Conservation (phyloP, 2,797 vertebrate species). For the Bucorvus abyssinicus region DNA sequence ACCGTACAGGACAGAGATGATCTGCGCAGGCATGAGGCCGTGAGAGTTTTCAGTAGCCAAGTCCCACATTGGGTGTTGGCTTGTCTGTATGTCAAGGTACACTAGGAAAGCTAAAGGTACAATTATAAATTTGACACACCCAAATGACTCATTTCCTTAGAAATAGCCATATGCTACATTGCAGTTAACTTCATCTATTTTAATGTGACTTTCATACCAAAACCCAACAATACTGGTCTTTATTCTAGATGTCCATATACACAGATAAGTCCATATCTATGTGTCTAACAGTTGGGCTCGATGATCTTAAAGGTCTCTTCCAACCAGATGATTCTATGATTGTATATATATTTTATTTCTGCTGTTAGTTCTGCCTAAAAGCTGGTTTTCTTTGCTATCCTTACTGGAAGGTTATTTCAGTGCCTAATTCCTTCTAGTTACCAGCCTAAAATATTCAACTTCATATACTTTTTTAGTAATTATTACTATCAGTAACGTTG, state of each 20-base stretch:
- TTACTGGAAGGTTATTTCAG: conserved; percentile 15
- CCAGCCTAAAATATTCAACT: conserved; percentile 16
- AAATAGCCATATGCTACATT: background rate
- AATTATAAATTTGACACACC: background rate
- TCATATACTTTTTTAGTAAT: conserved; percentile 22
- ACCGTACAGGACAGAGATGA: background rate
- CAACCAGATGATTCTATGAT: background rate
- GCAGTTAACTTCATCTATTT: background rate
- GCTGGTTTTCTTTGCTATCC: background rate
- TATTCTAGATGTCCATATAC: background rate
- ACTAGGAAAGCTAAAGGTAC: background rate
- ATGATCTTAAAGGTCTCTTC: background rate
- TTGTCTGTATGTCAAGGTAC: background rate
- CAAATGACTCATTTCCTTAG: background rate
- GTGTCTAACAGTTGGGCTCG: background rate
- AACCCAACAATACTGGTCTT: background rate
- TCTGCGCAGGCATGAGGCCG: background rate
- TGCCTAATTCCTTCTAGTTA: background rate
- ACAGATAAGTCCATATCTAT: background rate
- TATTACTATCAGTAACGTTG: conserved; percentile 37
- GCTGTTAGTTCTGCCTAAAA: background rate
- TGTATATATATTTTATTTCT: background rate
- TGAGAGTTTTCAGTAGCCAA: background rate
- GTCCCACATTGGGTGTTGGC: background rate
- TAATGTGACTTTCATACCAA: background rate